These are phyloP conservation scores for Lagopus leucura DNA, from an alignment of 2,113 vertebrate genomes.

Conservation along the genomic window DNA sequence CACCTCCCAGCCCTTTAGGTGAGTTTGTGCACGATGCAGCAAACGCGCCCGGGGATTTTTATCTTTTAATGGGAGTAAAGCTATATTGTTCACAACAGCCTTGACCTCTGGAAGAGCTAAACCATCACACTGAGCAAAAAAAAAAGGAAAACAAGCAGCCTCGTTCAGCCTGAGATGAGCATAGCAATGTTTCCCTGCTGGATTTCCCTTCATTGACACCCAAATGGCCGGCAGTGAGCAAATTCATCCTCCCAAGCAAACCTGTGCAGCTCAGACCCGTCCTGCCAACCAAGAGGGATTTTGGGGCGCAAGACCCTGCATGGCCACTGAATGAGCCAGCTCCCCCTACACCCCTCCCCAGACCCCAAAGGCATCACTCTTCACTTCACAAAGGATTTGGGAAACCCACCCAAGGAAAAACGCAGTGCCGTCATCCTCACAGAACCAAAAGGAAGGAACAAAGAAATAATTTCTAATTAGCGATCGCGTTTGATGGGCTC, in stretches of 20 bases:
- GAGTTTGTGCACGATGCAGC: not conserved
- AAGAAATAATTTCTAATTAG: slow-evolving; percentile 59
- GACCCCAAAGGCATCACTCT: not conserved
- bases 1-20: not conserved
- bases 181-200: not conserved
- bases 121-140: not conserved
- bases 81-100: not conserved
- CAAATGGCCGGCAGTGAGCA: not conserved
- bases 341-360: not conserved
- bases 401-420: not conserved
- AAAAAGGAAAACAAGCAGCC: accelerated
- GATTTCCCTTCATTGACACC: not conserved
- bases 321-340: not conserved
- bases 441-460: slow-evolving; percentile 14
- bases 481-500: slow-evolving; percentile 49
- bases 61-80: not conserved
- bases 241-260: not conserved
- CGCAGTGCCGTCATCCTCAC: not conserved
- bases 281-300: not conserved
- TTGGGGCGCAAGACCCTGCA: not conserved
- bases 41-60: not conserved
- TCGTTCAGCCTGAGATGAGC: not conserved
- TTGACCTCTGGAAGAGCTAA: not conserved
- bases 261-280: not conserved
- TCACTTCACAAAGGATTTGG: not conserved